Evolutionary conservation across 2,797 vertebrate genomes (phyloP).

Genomic region (Scarus forsteni): DNA sequence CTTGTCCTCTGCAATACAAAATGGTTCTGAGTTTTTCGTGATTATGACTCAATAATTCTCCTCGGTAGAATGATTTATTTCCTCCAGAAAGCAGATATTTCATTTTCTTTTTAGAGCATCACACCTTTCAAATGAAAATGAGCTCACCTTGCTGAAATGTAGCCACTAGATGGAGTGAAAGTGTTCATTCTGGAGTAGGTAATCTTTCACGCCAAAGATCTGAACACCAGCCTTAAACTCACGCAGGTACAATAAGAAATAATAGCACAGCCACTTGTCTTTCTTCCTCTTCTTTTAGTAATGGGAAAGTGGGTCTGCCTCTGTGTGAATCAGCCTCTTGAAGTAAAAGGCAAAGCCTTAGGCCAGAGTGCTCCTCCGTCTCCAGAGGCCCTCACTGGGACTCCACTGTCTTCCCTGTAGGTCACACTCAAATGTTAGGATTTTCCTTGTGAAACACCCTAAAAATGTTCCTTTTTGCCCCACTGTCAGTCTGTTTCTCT

Average conservation of each 20-base stretch:
- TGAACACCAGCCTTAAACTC: not conserved
- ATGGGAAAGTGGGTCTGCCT: not conserved
- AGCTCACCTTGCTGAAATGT: slow-evolving; percentile 10
- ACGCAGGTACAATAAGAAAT: not conserved
- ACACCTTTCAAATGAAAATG: not conserved
- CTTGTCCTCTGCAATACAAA: slow-evolving; percentile 12
- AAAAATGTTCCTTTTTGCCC: slow-evolving; percentile 8
- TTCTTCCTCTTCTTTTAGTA: not conserved
- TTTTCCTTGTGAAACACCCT: slow-evolving; percentile 4
- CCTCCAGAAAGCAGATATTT: not conserved
- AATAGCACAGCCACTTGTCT: not conserved
- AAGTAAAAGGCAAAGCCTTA: slow-evolving; percentile 23
- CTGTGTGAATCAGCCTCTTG: slow-evolving; percentile 6
- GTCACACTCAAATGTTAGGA: slow-evolving; percentile 23
- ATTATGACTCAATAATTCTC: not conserved
- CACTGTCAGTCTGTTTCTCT: not conserved
- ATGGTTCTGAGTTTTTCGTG: not conserved
- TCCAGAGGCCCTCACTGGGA: slow-evolving; percentile 23
- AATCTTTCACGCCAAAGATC: slow-evolving; percentile 19
- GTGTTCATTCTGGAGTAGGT: slow-evolving; percentile 35
- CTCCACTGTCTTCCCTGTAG: slow-evolving; percentile 8
- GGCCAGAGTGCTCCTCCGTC: slow-evolving; percentile 16
- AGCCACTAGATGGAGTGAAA: slow-evolving; percentile 80
- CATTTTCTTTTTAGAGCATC: not conserved
- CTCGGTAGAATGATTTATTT: not conserved